Conservation (phyloP, 1,140 invertebrate genomes). For the Paraescarpia echinospica region DNA sequence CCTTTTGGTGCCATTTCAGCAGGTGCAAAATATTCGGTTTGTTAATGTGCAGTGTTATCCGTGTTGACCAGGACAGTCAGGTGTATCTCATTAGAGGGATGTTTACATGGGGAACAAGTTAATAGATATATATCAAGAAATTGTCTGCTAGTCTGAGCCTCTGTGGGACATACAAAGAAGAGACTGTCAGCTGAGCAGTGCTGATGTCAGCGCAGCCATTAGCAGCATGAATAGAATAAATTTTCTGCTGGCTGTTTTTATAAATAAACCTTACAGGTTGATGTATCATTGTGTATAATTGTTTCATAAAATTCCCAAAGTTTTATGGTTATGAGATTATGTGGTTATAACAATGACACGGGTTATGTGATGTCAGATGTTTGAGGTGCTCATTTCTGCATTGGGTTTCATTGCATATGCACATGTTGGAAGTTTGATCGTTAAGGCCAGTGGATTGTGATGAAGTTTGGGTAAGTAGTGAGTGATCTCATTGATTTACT, state of each 20-base stretch:
- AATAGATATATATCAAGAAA: background rate
- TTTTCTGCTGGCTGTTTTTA: too few relatives aligned
- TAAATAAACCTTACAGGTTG: background rate
- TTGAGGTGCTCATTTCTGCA: background rate
- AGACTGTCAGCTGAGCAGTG: background rate
- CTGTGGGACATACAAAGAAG: background rate
- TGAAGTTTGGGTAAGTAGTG: background rate
- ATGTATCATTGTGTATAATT: background rate
- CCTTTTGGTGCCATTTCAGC: too few relatives aligned
- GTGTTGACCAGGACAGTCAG: too few relatives aligned
- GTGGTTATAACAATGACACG: background rate
- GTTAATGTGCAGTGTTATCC: too few relatives aligned
- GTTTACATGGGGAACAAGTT: background rate
- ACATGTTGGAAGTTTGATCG: background rate
- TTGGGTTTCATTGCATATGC: background rate
- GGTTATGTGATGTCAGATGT: background rate
- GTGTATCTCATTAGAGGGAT: background rate
- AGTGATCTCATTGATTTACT: background rate
- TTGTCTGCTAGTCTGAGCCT: background rate
- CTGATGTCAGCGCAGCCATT: background rate
- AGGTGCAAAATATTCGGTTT: too few relatives aligned
- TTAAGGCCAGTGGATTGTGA: background rate
- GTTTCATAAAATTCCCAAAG: background rate
- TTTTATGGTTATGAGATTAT: background rate
- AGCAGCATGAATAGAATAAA: background rate